A percentile compares a stretch with the other conserved stretches of the same genome.
phyloP scores from a whole-genome alignment of 2,888 invertebrate species.

The Yponomeuta evonymella region DNA sequence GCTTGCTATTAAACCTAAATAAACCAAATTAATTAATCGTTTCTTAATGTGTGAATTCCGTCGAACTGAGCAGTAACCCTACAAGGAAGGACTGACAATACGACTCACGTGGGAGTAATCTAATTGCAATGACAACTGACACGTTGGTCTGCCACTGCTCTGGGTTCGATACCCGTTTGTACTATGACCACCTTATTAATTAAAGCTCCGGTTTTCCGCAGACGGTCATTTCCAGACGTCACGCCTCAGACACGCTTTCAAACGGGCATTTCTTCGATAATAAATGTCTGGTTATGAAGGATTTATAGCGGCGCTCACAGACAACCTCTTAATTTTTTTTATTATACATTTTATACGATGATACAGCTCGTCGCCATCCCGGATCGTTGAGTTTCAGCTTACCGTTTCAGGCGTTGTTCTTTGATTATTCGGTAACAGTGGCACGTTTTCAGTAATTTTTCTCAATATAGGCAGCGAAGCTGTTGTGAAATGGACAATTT shows the following conservation, averaged over 20 bases:
- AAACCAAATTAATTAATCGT: neutral
- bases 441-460: too few species aligned
- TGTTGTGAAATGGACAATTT: too few species aligned
- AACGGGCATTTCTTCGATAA: neutral
- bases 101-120: conserved; percentile 3
- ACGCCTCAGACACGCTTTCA: neutral
- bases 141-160: conserved; percentile 7
- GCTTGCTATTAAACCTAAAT: too few species aligned
- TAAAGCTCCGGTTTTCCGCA: neutral
- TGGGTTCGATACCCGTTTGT: conserved; percentile 7
- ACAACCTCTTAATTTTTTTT: neutral
- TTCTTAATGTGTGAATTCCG: neutral
- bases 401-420: neutral
- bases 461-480: too few species aligned
- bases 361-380: neutral
- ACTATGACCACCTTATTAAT: neutral
- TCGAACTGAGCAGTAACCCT: neutral
- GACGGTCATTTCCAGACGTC: neutral
- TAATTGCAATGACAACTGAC: neutral
- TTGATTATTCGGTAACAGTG: neutral
- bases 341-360: neutral
- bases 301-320: neutral
- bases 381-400: neutral
- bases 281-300: neutral
- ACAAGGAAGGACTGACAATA: neutral